phyloP scores from a whole-genome alignment of 2,888 invertebrate genomes.

The Siphlonurus alternatus region DNA sequence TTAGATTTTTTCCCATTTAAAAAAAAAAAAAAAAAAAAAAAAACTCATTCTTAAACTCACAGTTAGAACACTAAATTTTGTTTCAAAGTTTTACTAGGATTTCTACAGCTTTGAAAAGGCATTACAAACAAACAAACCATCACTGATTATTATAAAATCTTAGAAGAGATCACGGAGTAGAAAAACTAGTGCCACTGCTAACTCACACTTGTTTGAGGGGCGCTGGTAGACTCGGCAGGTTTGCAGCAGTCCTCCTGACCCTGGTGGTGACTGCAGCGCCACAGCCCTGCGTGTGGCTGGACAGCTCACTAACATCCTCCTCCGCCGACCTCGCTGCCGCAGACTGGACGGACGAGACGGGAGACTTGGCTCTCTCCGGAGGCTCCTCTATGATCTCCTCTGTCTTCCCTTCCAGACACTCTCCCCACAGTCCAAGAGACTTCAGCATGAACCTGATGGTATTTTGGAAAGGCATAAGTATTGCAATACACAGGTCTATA shows the following conservation, averaged over 20 bases:
- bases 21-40: too few species aligned
- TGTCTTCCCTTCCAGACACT: not conserved
- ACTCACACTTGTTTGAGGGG: not conserved
- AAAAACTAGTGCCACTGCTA: too few species aligned
- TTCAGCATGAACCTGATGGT: conserved; percentile 74
- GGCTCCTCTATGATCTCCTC: conserved; percentile 17
- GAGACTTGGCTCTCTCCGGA: conserved; percentile 10
- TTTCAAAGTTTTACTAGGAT: too few species aligned
- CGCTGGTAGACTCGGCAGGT: not conserved
- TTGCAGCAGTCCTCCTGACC: not conserved
- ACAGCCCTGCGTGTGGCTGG: not conserved
- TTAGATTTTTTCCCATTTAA: too few species aligned
- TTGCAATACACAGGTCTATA: too few species aligned
- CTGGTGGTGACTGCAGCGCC: not conserved
- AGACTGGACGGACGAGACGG: not conserved
- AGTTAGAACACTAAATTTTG: too few species aligned
- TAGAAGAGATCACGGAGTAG: too few species aligned
- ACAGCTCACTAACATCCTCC: not conserved
- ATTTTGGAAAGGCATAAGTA: too few species aligned
- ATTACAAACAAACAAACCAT: too few species aligned
- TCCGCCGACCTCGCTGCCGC: not conserved
- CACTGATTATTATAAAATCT: too few species aligned
- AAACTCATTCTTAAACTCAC: too few species aligned
- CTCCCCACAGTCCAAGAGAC: conserved; percentile 75
- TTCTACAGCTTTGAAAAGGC: too few species aligned